Percentiles rank a stretch among this genome's conserved stretches.
These are phyloP conservation scores for Rhizomys pruinosus DNA, from an alignment of 2,113 vertebrate species.

Conservation along the genomic window DNA sequence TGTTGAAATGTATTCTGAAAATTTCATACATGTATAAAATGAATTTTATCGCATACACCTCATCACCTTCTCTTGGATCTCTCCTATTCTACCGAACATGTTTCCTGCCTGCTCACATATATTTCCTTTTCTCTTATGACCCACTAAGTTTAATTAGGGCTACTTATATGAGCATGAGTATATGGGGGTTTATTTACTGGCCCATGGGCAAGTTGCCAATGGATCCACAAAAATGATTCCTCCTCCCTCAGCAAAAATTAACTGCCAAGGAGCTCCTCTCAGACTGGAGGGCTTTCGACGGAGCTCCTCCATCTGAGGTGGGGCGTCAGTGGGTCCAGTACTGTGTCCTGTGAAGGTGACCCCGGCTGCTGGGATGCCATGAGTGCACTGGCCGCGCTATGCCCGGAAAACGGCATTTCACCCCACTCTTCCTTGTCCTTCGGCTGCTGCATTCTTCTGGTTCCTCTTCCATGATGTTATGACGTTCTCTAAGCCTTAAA, in stretches of 20 bases:
- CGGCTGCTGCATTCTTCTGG: background rate
- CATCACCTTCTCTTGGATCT: no score
- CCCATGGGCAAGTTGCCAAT: background rate
- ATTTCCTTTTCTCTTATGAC: background rate
- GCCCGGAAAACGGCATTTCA: background rate
- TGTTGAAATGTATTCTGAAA: background rate
- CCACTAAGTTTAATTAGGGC: background rate
- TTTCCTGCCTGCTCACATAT: background rate
- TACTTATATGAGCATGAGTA: no score
- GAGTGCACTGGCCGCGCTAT: no score
- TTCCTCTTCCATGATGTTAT: background rate
- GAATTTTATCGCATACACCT: no score
- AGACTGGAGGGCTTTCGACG: no score
- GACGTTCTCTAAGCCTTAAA: background rate
- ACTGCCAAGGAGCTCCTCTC: background rate
- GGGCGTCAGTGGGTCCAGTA: background rate
- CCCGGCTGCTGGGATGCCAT: background rate
- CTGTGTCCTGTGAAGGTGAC: background rate
- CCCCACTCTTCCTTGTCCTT: background rate
- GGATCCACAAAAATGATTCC: no score
- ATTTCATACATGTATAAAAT: background rate
- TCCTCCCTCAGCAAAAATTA: background rate
- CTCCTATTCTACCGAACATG: background rate
- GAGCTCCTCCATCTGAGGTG: no score
- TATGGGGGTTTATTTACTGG: background rate